Conservation (phyloP, 2,797 vertebrate species). For the Ataeniobius toweri region DNA sequence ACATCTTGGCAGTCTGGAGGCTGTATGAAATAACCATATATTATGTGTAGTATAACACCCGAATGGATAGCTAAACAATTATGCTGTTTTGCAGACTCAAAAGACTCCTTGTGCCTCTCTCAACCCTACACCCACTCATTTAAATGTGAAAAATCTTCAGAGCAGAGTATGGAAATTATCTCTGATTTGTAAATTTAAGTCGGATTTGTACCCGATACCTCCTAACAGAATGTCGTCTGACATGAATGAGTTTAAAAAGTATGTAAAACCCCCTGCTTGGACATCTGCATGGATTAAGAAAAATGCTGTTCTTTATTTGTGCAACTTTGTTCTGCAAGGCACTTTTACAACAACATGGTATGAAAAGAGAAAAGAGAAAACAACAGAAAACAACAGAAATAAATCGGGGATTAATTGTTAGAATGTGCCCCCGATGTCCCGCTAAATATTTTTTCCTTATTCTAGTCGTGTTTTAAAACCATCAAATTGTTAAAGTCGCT, state of each 20-base stretch:
- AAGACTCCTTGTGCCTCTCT: constrained; percentile 70
- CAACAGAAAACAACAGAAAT: constrained; percentile 56
- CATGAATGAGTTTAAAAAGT: constrained; percentile 64
- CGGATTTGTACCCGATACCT: constrained; percentile 54
- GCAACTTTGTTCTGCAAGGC: constrained; percentile 54
- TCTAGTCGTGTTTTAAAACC: constrained; percentile 19
- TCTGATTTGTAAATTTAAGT: constrained; percentile 72
- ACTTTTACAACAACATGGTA: constrained; percentile 46
- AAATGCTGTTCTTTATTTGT: constrained; percentile 68
- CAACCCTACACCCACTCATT: constrained; percentile 62
- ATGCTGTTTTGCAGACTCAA: constrained; percentile 79
- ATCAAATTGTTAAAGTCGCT: constrained; percentile 57
- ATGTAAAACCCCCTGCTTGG: constrained; percentile 43
- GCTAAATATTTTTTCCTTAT: constrained; percentile 52
- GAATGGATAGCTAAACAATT: constrained; percentile 83
- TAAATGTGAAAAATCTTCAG: constrained; percentile 69
- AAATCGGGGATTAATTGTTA: constrained; percentile 63
- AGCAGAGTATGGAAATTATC: constrained; percentile 70
- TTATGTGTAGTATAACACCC: constrained; percentile 84
- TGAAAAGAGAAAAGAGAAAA: constrained; percentile 61
- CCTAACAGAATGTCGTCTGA: constrained; percentile 52
- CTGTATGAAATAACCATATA: constrained; percentile 86
- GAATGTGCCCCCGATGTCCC: constrained; percentile 32
- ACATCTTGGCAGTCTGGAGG: constrained; percentile 86
- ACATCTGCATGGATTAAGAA: constrained; percentile 68